Percentiles rank a stretch among this genome's conserved stretches.
These are phyloP conservation scores for Microctenopoma steveboyesi DNA, from an alignment of 2,797 vertebrate genomes.

Conservation along the genomic window DNA sequence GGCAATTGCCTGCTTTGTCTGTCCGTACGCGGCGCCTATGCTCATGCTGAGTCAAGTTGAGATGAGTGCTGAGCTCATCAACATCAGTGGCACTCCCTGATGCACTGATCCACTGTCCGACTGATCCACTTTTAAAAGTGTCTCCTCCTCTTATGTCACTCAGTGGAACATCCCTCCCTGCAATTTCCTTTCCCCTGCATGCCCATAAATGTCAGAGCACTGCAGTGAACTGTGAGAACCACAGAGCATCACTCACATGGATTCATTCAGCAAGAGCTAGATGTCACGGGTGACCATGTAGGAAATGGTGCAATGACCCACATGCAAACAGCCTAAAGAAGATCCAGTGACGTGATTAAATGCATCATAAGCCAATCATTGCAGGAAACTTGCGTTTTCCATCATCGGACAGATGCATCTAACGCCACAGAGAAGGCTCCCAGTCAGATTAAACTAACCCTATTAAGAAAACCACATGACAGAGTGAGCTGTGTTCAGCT, in stretches of 20 bases:
- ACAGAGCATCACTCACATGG: not conserved
- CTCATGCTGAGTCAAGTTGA: not conserved
- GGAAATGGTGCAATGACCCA: not conserved
- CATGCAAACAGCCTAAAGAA: not conserved
- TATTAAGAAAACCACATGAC: conserved; percentile 13
- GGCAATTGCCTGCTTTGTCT: no score
- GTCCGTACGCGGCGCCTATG: no score
- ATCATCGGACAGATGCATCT: conserved; percentile 6
- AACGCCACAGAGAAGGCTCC: conserved; percentile 1
- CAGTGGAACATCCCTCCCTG: conserved; percentile 12
- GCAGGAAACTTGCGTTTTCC: conserved; percentile 6
- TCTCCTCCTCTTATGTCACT: conserved; percentile 31
- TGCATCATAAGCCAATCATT: not conserved
- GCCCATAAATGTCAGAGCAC: conserved; percentile 19
- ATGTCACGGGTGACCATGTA: not conserved
- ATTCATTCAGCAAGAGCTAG: no score
- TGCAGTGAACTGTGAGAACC: conserved; percentile 10
- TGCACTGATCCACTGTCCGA: conserved; percentile 60
- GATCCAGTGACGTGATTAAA: not conserved
- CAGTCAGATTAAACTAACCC: conserved; percentile 35
- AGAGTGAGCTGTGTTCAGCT: conserved; percentile 17
- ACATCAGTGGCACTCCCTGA: conserved; percentile 16
- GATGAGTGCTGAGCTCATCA: conserved; percentile 52
- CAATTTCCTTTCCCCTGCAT: conserved; percentile 10
- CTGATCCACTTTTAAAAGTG: conserved; percentile 51